Evolutionary conservation across 2,888 invertebrate species (phyloP).

Genomic region (Subacronicta megacephala): DNA sequence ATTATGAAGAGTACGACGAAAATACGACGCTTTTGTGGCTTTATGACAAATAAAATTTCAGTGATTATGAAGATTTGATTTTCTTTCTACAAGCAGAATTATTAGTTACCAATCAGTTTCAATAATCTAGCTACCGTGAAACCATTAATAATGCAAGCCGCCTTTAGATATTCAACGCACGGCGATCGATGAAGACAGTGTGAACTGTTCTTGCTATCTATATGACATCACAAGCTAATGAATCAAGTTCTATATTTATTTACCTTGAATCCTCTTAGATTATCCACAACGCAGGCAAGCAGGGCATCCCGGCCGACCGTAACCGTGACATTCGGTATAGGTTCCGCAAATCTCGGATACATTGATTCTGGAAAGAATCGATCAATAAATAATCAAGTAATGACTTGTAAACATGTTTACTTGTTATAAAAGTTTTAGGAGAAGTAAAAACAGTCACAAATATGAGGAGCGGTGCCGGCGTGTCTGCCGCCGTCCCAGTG

Average conservation of each 20-base stretch:
- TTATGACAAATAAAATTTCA: too few relatives aligned
- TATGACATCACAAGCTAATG: background rate
- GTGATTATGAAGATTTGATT: too few relatives aligned
- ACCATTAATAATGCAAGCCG: slow-evolving; percentile 5
- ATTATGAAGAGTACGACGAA: too few relatives aligned
- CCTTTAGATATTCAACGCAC: background rate
- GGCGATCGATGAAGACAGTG: slow-evolving; percentile 17
- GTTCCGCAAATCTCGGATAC: slow-evolving; percentile 96
- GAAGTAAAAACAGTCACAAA: slow-evolving; percentile 69
- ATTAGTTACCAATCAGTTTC: background rate
- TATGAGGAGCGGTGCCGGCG: slow-evolving; percentile 67
- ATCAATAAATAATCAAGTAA: slow-evolving; percentile 50
- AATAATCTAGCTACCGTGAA: background rate
- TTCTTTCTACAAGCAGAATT: too few relatives aligned
- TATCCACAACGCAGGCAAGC: slow-evolving; percentile 96
- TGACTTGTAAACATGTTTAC: slow-evolving; percentile 79
- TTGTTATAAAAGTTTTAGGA: slow-evolving; percentile 72
- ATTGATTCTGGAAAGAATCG: slow-evolving; percentile 89
- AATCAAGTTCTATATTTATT: slow-evolving; percentile 17
- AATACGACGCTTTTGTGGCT: too few relatives aligned
- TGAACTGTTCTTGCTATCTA: background rate
- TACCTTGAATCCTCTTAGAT: slow-evolving; percentile 96
- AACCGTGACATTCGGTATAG: slow-evolving; percentile 97
- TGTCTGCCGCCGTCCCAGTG: slow-evolving; percentile 57
- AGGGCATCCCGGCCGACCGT: slow-evolving; percentile 96